phyloP scores from a whole-genome alignment of 2,113 vertebrate species.

The Nycticryphes semicollaris region DNA sequence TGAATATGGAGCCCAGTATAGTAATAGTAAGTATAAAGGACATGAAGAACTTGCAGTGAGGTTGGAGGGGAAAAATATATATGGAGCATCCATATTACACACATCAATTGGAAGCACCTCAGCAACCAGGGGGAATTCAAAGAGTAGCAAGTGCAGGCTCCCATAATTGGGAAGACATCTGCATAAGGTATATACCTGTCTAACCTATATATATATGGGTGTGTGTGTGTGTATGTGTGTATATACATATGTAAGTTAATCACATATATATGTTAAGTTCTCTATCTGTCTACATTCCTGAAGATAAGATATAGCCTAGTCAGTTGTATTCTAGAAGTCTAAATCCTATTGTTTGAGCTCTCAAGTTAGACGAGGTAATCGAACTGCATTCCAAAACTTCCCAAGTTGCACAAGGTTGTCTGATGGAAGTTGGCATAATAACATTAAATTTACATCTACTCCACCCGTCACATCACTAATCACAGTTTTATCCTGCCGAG shows the following conservation, averaged over 20 bases:
- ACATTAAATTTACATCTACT: slow-evolving; percentile 9
- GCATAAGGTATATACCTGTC: neutral
- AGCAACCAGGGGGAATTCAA: slow-evolving; percentile 1
- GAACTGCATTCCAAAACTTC: neutral
- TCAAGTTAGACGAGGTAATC: neutral
- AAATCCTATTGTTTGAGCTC: slow-evolving; percentile 1
- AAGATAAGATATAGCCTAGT: slow-evolving; percentile 1
- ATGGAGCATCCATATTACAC: slow-evolving; percentile 35
- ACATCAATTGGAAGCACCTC: slow-evolving; percentile 37
- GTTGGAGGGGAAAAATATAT: slow-evolving; percentile 46
- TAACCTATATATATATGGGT: neutral
- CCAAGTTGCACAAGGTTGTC: neutral
- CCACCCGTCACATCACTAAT: neutral
- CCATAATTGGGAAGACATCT: neutral
- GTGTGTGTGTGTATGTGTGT: neutral
- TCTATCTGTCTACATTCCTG: neutral
- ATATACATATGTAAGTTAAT: neutral
- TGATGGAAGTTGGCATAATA: neutral
- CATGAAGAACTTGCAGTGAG: slow-evolving; percentile 38
- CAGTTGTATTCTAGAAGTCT: neutral
- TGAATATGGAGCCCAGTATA: slow-evolving; percentile 32
- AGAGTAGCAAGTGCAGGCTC: neutral
- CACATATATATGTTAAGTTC: neutral
- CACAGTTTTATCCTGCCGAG: neutral
- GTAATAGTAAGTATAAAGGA: slow-evolving; percentile 37